phyloP scores from a whole-genome alignment of 2,113 vertebrate genomes.

The Petrocephalus zakoni region DNA sequence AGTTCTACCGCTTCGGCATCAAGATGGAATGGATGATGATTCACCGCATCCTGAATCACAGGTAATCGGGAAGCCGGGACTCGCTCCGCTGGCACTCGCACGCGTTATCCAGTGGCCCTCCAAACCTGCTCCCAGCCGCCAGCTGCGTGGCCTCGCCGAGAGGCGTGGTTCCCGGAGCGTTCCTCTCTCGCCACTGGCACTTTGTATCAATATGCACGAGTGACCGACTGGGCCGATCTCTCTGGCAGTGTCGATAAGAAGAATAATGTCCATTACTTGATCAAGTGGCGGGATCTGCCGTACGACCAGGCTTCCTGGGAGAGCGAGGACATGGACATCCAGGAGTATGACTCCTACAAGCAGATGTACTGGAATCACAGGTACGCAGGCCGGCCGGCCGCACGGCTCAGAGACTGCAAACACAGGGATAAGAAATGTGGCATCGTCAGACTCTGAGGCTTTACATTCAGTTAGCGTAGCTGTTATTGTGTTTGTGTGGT shows the following conservation, averaged over 20 bases:
- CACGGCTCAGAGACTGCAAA: neutral
- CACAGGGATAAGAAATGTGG: neutral
- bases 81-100: neutral
- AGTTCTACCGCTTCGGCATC: slow-evolving; percentile 90
- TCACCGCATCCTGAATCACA: slow-evolving; percentile 92
- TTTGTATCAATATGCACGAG: neutral
- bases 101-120: neutral
- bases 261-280: slow-evolving; percentile 88
- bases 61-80: slow-evolving; percentile 52
- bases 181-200: neutral
- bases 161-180: neutral
- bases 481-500: neutral
- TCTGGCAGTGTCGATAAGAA: slow-evolving; percentile 83
- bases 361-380: slow-evolving; percentile 93
- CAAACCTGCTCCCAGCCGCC: neutral
- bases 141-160: neutral
- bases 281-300: slow-evolving; percentile 87
- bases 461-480: neutral
- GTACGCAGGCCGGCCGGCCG: slow-evolving; percentile 44
- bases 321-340: slow-evolving; percentile 86
- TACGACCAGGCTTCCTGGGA: slow-evolving; percentile 97
- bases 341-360: slow-evolving; percentile 81
- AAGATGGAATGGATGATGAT: slow-evolving; percentile 98
- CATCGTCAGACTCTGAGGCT: neutral
- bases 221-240: neutral